phyloP scores from a whole-genome alignment of 2,888 invertebrate genomes.

The Mesochorus sp. region DNA sequence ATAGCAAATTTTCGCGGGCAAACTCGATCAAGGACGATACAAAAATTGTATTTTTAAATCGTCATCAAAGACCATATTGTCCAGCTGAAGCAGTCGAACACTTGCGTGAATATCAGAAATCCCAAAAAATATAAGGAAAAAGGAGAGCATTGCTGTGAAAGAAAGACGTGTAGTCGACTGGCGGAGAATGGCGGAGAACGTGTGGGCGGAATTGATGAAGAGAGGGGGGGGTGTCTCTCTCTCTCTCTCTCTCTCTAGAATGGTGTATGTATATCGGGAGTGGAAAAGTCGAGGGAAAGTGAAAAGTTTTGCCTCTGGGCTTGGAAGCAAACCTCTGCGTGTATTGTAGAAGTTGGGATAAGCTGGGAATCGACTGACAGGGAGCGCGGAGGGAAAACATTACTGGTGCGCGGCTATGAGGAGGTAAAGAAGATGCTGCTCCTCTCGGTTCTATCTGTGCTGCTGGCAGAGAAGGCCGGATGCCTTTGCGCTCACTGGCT shows the following conservation, averaged over 20 bases:
- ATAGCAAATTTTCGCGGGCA: too few relatives aligned
- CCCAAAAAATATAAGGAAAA: neutral
- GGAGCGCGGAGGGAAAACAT: constrained; percentile 7
- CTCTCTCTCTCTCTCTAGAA: too few relatives aligned
- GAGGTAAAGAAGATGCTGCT: neutral
- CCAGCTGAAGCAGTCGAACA: too few relatives aligned
- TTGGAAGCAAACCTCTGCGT: neutral
- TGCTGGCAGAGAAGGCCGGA: constrained; percentile 29
- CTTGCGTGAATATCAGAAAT: too few relatives aligned
- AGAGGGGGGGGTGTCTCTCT: too few relatives aligned
- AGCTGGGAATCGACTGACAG: constrained; percentile 24
- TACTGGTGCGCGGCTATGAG: constrained; percentile 15
- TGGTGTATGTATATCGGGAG: neutral
- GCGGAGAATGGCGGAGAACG: neutral
- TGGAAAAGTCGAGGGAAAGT: constrained; percentile 25
- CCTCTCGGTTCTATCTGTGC: neutral
- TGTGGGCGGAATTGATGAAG: neutral
- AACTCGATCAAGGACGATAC: too few relatives aligned
- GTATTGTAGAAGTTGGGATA: neutral
- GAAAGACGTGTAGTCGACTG: neutral
- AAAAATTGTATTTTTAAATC: too few relatives aligned
- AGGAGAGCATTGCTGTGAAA: neutral
- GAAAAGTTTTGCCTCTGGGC: constrained; percentile 41
- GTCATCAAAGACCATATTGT: too few relatives aligned
- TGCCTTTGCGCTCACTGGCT: constrained; percentile 3